Percentiles rank a stretch among this genome's conserved stretches.
These are phyloP conservation scores for Xerus inauris DNA, from an alignment of 2,113 vertebrate genomes.

Conservation along the genomic window DNA sequence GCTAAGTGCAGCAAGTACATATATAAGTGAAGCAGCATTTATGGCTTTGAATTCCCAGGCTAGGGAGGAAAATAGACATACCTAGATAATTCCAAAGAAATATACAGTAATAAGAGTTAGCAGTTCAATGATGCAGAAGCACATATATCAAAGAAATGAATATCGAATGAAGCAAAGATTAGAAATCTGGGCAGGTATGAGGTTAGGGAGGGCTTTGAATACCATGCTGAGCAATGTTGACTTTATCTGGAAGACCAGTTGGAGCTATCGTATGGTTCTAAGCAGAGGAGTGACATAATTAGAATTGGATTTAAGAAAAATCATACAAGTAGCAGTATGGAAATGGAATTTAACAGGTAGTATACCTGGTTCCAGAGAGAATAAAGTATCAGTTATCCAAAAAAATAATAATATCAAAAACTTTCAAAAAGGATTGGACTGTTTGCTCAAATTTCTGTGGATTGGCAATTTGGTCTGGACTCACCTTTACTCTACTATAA, in stretches of 20 bases:
- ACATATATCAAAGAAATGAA: not conserved
- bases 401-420: not conserved
- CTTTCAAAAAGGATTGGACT: not conserved
- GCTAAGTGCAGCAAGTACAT: not conserved
- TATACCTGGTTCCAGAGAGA: not conserved
- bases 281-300: not conserved
- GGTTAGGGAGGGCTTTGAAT: not conserved
- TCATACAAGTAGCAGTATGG: not conserved
- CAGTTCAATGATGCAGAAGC: not conserved
- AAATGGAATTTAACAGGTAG: not conserved
- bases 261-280: not conserved
- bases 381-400: not conserved
- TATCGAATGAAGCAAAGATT: not conserved
- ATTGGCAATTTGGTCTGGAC: not conserved
- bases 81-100: not conserved
- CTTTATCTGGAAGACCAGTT: not conserved
- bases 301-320: slow-evolving; percentile 14
- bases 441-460: not conserved
- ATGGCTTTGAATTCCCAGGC: not conserved
- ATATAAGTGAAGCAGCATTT: not conserved
- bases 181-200: not conserved
- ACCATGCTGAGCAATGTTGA: not conserved
- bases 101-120: not conserved
- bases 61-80: not conserved
- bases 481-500: not conserved